Evolutionary conservation across 2,888 invertebrate genomes (phyloP), one percentile per base, ranked within the genome.

Genomic region (Xanthia icteritia): DNA sequence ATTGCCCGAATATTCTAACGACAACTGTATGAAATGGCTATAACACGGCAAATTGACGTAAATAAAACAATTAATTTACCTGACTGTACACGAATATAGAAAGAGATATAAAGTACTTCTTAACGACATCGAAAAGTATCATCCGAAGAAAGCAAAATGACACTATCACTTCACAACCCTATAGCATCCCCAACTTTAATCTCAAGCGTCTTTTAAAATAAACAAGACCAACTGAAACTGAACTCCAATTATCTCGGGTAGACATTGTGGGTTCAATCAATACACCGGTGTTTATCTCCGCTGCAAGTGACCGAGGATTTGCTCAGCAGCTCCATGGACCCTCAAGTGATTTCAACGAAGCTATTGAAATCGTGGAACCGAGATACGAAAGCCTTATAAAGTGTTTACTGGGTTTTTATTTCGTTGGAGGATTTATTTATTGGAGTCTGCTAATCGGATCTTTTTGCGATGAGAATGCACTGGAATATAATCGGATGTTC

Each of bases 231-330:
- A 72, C 56, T 67, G 66, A 70, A 69, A 63, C 60, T n/a, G 69
- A 73, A 81, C 67, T 76, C 75, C 69, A 83, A 86, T 83, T 85
- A 83, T 79, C 76, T 73, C 15, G 31, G n/a, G 27, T 17, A 66
- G 68, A 63, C 73, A 76, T 31, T 76, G 73, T 73, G 60, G 77
- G 73, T 36, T 56, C n/a, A 74, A 68, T 76, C 74, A 82, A 73
- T 68, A 79, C 27, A 68, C 58, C 51, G n/a, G 20, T 79, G 54
- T 81, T 85, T 81, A 70, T 81, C 73, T 73, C 5, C 27, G 27
- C 67, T 77, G 85, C 56, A 67, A 86, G 66, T 76, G 86, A 84
- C 31, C 65, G 15, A 83, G 76, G 64, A 71, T 86, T 85, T 76
- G 23, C 69, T 76, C 68, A 72, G 68, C 54, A 63, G 76, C 69